Conservation (phyloP, 2,888 invertebrate genomes). For the Drosophila planitibia region DNA sequence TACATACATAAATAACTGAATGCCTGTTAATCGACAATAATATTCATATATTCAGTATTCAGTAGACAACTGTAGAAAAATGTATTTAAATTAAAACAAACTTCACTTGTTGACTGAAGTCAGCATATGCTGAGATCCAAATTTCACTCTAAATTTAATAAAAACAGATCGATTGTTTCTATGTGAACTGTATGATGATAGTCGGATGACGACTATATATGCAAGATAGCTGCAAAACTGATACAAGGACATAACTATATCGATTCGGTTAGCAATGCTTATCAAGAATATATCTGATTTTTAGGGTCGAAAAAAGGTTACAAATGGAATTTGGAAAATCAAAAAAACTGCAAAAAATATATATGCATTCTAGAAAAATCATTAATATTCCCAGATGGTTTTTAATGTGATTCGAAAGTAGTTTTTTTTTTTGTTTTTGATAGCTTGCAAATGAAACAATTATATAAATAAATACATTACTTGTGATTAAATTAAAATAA, state of each 20-base stretch:
- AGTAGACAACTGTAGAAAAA: neutral
- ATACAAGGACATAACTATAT: too few species aligned
- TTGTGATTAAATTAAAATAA: neutral
- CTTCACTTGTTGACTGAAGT: neutral
- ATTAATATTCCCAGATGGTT: neutral
- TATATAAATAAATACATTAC: neutral
- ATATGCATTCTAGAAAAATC: too few species aligned
- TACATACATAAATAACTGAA: slow-evolving; percentile 12
- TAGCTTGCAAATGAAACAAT: neutral
- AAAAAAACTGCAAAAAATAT: neutral
- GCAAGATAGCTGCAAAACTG: neutral
- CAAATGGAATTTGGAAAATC: too few species aligned
- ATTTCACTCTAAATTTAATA: neutral
- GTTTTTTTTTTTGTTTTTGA: neutral
- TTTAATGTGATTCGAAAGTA: neutral
- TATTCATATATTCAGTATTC: neutral
- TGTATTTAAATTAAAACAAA: neutral
- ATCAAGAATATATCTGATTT: neutral
- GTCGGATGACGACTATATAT: neutral
- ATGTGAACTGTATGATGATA: neutral
- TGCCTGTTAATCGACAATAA: neutral
- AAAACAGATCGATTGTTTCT: neutral
- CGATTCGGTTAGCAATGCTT: neutral
- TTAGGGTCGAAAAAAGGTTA: neutral
- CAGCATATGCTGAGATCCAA: neutral